Evolutionary conservation across 2,888 invertebrate genomes (phyloP).

Genomic region (Sussaba pulchella): DNA sequence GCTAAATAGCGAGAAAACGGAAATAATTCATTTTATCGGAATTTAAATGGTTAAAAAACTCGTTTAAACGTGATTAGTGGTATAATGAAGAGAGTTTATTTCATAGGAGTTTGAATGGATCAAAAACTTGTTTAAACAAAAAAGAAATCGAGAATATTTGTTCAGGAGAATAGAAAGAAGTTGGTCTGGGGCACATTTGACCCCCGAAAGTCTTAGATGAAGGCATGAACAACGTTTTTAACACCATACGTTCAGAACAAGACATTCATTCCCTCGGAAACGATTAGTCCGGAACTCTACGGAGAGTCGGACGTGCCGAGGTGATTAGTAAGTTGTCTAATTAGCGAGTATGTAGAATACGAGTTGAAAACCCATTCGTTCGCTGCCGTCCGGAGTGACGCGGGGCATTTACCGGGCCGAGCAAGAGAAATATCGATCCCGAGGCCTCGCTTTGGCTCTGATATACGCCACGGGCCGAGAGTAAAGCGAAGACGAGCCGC

Average conservation of each 20-base stretch:
- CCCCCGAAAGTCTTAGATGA: no score
- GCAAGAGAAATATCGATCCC: slow-evolving; percentile 60
- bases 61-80: no score
- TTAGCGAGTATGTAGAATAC: slow-evolving; percentile 54
- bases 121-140: no score
- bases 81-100: no score
- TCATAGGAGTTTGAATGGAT: no score
- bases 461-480: slow-evolving; percentile 54
- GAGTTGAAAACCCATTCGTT: slow-evolving; percentile 63
- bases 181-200: no score
- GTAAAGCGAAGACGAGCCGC: slow-evolving; percentile 22
- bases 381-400: slow-evolving; percentile 59
- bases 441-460: slow-evolving; percentile 47
- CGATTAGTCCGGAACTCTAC: not conserved
- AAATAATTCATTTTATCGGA: no score
- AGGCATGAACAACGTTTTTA: not conserved
- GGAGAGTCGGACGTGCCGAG: slow-evolving; percentile 4
- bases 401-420: slow-evolving; percentile 58
- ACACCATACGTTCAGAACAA: not conserved
- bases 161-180: no score
- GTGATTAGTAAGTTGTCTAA: slow-evolving; percentile 59
- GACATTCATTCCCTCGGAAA: not conserved
- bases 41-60: no score
- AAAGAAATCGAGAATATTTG: no score
- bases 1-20: no score